Evolutionary conservation across 2,888 invertebrate genomes (phyloP), one percentile per base, ranked within the genome.

Genomic region (Sepioteuthis lessoniana): DNA sequence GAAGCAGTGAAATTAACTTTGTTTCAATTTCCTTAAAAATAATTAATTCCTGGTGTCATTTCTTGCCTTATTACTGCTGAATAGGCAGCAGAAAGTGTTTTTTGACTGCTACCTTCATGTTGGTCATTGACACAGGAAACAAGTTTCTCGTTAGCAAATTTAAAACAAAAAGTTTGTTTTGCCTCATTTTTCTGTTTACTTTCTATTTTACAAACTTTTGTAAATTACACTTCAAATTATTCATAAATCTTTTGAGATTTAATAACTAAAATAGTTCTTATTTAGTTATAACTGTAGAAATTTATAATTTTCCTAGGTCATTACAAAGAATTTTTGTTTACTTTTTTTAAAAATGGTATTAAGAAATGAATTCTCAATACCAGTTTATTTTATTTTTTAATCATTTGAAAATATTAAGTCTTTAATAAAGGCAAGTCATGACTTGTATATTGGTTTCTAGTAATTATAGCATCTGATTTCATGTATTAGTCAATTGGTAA

Each of bases 51-150:
- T 76, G n/a, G n/a, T 76, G 55, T 55, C 55, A 76, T 76, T 76
- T 76, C n/a, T 76, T n/a, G 76, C 76, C n/a, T 76, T n/a, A n/a
- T 76, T 76, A 76, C 76, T 76, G 76, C 76, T 76, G 76, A 76
- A n/a, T 35, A 76, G 76, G 76, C 76, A 76, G 76, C 76, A 76
- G n/a, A 76, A 76, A n/a, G n/a, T 35, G 13, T 76, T 76, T 55
- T 76, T n/a, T n/a, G 16, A 76, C 76, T 76, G 76, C 76, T 76
- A 76, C 76, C 76, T 76, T 76, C n/a, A 35, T 76, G 76, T 76
- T 76, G 76, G 19, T 76, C n/a, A 76, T 13, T 16, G 76, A n/a
- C 76, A 76, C n/a, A 76, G n/a, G n/a, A 76, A 76, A 76, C n/a
- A n/a, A 76, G n/a, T n/a, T 76, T 76, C n/a, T 10, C n/a, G 3